Percentiles rank a stretch among this genome's conserved stretches.
Evolutionary conservation across 2,888 invertebrate species (phyloP).

Genomic region (Erebia epiphron): DNA sequence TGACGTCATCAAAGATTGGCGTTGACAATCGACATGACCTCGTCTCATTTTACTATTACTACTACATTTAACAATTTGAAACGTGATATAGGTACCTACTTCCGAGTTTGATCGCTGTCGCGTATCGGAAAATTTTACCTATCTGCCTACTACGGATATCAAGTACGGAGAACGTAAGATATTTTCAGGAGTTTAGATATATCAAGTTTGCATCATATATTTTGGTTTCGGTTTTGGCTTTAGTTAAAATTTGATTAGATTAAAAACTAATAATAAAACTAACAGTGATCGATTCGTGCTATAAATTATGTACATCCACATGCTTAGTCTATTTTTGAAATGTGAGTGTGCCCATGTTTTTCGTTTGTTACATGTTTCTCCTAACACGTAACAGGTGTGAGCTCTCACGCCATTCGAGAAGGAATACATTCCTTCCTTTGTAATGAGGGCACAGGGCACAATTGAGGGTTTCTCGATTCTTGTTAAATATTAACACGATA

Average conservation of each 20-base stretch:
- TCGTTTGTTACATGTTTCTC: background rate
- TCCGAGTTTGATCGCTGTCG: background rate
- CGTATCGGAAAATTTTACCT: background rate
- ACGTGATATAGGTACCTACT: constrained; percentile 3
- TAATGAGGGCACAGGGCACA: constrained; percentile 43
- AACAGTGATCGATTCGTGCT: background rate
- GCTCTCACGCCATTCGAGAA: constrained; percentile 43
- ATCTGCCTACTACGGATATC: background rate
- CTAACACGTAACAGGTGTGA: background rate
- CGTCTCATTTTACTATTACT: no score
- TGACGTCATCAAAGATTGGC: no score
- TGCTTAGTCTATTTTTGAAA: background rate
- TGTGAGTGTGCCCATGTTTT: background rate
- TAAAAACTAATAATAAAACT: background rate
- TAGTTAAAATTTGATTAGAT: background rate
- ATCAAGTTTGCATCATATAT: background rate
- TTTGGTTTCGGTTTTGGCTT: background rate
- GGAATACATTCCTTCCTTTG: constrained; percentile 54
- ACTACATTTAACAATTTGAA: no score
- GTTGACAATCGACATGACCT: no score
- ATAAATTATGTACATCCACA: background rate
- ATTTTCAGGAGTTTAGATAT: no score
- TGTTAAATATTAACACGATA: constrained; percentile 64
- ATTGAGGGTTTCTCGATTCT: constrained; percentile 51
- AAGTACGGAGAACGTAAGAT: no score